Evolutionary conservation across 2,888 invertebrate species (phyloP).

Genomic region (Drosophila quinaria): DNA sequence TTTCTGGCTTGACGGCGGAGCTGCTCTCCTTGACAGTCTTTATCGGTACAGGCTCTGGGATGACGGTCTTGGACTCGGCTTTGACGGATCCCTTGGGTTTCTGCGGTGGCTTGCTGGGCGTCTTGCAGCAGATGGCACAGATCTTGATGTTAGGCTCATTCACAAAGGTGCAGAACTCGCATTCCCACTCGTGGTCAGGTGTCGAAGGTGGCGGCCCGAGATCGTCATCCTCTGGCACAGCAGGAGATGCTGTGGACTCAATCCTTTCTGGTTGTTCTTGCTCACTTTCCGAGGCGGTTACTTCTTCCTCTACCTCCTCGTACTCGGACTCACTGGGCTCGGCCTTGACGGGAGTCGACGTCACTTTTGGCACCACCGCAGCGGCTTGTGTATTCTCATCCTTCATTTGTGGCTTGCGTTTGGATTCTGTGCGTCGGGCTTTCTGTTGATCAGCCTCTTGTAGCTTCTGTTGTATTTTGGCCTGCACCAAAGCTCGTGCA

Average conservation of each 20-base stretch:
- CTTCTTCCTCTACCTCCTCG: conserved; percentile 52
- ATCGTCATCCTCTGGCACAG: conserved; percentile 50
- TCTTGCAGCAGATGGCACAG: conserved; percentile 95
- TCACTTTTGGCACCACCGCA: conserved; percentile 55
- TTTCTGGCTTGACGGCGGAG: conserved; percentile 22
- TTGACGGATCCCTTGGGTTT: conserved; percentile 34
- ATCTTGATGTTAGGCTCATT: conserved; percentile 93
- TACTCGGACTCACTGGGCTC: conserved; percentile 58
- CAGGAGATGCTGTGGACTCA: conserved; percentile 2
- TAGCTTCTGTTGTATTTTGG: conserved; percentile 85
- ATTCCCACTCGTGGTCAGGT: conserved; percentile 91
- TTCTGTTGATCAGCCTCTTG: conserved; percentile 69
- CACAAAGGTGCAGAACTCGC: conserved; percentile 95
- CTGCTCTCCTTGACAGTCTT: conserved; percentile 9
- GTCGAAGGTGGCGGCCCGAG: conserved; percentile 86
- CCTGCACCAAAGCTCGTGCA: conserved; percentile 84
- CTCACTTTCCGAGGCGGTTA: conserved; percentile 51
- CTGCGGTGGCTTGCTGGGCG: conserved; percentile 86
- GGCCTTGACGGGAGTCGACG: not conserved
- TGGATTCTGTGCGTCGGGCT: conserved; percentile 37
- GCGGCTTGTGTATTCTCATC: conserved; percentile 67
- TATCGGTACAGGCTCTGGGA: conserved; percentile 4
- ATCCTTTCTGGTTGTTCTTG: conserved; percentile 43
- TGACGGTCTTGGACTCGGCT: conserved; percentile 18
- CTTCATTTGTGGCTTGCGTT: conserved; percentile 58